phyloP scores from a whole-genome alignment of 2,888 invertebrate genomes.

The Ornithoptera priamus region DNA sequence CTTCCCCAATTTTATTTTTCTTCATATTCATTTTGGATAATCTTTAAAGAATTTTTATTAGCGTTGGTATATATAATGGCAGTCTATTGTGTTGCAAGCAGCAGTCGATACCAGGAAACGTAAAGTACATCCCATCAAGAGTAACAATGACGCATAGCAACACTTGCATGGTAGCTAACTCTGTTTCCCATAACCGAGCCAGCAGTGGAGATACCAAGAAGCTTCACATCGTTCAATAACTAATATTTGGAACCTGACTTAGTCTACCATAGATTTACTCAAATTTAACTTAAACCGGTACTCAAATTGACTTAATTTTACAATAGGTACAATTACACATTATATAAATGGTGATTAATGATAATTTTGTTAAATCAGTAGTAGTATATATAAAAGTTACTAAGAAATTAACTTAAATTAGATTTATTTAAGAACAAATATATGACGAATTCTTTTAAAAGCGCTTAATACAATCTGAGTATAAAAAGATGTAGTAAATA shows the following conservation, averaged over 20 bases:
- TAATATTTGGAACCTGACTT: not conserved
- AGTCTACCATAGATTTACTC: no score
- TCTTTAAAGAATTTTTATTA: not conserved
- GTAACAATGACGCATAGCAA: not conserved
- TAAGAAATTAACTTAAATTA: no score
- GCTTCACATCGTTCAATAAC: not conserved
- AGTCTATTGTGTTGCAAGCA: not conserved
- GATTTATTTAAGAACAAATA: no score
- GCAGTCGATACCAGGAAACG: not conserved
- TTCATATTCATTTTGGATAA: not conserved
- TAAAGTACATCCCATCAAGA: not conserved
- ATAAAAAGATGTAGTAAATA: no score
- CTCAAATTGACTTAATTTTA: no score
- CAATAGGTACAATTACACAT: no score
- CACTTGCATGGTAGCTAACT: not conserved
- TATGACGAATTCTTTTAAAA: no score
- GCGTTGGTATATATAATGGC: not conserved
- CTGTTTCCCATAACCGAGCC: not conserved
- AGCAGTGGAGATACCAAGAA: not conserved
- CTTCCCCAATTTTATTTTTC: not conserved
- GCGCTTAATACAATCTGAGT: no score
- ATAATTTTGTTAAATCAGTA: no score
- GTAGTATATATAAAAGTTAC: no score
- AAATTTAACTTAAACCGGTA: no score
- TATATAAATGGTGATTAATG: no score